A percentile compares a stretch with the other conserved stretches of the same genome.
phyloP scores from a whole-genome alignment of 2,888 invertebrate species.

The Pristionchus entomophagus region DNA sequence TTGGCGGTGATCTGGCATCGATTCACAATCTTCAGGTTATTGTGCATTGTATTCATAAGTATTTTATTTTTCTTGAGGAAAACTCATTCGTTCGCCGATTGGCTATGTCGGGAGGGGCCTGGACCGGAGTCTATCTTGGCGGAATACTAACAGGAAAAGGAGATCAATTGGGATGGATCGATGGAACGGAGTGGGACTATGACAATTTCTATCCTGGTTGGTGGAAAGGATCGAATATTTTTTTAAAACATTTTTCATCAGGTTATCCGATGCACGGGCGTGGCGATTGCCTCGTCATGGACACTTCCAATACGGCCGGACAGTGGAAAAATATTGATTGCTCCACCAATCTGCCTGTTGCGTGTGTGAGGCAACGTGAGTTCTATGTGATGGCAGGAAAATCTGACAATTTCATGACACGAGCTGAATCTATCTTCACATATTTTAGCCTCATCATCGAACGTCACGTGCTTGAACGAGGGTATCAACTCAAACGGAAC shows the following conservation, averaged over 20 bases:
- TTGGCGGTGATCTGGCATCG: not conserved
- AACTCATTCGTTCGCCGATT: not conserved
- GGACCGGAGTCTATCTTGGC: not conserved
- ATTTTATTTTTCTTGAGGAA: not conserved
- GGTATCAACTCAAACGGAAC: conserved; percentile 39
- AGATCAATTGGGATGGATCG: not conserved
- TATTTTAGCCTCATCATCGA: too few relatives aligned
- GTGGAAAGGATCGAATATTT: not conserved
- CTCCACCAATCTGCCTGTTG: not conserved
- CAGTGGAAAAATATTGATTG: not conserved
- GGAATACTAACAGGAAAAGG: not conserved
- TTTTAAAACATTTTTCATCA: not conserved
- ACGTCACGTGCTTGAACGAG: conserved; percentile 18
- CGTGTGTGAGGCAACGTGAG: not conserved
- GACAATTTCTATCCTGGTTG: not conserved
- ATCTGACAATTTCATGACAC: too few relatives aligned
- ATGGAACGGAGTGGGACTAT: not conserved
- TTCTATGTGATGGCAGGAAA: too few relatives aligned
- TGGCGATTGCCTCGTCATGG: not conserved
- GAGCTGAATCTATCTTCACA: too few relatives aligned
- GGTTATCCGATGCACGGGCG: not conserved
- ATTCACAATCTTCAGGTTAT: not conserved
- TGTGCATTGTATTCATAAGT: not conserved
- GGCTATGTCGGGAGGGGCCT: not conserved
- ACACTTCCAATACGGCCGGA: not conserved